Evolutionary conservation across 2,113 vertebrate species (phyloP).

Genomic region (rat (Rattus norvegicus)): GRCr8 NC_086019.1:219127001-219127500

Average conservation of each 20-base stretch:
- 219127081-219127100: neutral
- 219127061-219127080: neutral
- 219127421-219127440: neutral
- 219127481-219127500: neutral
- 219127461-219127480: neutral
- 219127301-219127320: neutral
- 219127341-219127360: neutral
- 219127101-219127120: neutral
- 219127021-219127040: neutral
- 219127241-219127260: neutral
- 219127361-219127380: neutral
- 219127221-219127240: neutral
- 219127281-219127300: neutral
- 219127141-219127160: neutral
- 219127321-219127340: neutral
- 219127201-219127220: neutral
- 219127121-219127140: neutral
- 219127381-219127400: neutral
- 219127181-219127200: neutral
- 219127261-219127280: neutral
- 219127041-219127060: rapidly evolving
- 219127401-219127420: neutral
- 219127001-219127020: neutral
- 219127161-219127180: neutral
- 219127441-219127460: neutral